Evolutionary conservation across 1,140 invertebrate species (phyloP).

Genomic region (Papilio aristodemus): DNA sequence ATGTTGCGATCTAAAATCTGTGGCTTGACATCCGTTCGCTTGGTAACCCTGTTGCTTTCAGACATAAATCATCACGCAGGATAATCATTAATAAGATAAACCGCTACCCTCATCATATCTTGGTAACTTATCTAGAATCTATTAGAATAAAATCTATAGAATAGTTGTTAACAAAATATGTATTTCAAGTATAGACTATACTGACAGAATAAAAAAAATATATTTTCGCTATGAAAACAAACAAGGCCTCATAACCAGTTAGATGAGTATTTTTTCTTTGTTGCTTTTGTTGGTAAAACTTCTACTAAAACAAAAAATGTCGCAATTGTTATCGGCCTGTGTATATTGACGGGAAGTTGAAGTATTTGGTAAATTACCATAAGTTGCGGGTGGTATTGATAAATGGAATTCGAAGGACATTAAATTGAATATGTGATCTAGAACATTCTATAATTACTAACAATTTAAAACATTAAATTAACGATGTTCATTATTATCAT

Average conservation of each 20-base stretch:
- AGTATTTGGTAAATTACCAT: conserved; percentile 62
- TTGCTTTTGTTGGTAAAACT: not conserved
- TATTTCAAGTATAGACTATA: no score
- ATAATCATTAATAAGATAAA: not conserved
- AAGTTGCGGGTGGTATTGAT: conserved; percentile 59
- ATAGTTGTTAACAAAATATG: no score
- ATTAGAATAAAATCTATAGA: no score
- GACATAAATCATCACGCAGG: not conserved
- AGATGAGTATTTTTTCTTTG: no score
- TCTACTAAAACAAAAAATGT: conserved; percentile 26
- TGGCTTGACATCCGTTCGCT: conserved; percentile 50
- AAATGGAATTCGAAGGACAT: conserved; percentile 1
- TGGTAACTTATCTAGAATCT: no score
- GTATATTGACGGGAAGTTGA: conserved; percentile 45
- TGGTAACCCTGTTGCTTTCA: conserved; percentile 32
- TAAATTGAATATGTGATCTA: not conserved
- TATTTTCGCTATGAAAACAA: no score
- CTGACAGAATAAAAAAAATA: no score
- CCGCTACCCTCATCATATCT: no score
- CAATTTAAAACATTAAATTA: not conserved
- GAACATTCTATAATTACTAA: not conserved
- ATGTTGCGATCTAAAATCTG: conserved; percentile 52
- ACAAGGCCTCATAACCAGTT: no score
- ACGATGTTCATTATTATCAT: not conserved
- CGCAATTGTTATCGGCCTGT: conserved; percentile 26